Conservation (phyloP, 1,140 invertebrate species). For the Zaprionus inermis region DNA sequence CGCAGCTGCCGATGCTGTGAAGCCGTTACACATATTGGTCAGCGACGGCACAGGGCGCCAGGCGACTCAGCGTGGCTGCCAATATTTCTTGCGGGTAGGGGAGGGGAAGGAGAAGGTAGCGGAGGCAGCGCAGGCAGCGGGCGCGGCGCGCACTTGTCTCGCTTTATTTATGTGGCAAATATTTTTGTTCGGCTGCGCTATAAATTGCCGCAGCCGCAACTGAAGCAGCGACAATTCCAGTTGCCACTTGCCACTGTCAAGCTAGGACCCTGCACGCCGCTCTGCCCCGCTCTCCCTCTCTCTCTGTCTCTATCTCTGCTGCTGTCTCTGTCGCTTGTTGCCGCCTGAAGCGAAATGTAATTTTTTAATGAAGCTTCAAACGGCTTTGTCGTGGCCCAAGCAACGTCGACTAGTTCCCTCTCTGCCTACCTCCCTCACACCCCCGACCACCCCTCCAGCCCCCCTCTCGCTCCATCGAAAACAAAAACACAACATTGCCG, state of each 20-base stretch:
- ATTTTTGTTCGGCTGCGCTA: constrained; percentile 57
- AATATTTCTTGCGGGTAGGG: constrained; percentile 20
- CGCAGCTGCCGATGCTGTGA: constrained; percentile 1
- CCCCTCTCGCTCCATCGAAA: not conserved
- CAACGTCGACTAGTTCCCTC: too few species aligned
- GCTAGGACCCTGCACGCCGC: too few species aligned
- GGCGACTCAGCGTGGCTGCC: constrained; percentile 27
- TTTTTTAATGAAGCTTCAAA: constrained; percentile 80
- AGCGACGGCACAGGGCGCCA: not conserved
- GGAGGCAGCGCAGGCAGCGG: not conserved
- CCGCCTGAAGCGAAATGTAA: constrained; percentile 63
- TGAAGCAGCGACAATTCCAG: constrained; percentile 29
- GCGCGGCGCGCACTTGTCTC: constrained; percentile 51
- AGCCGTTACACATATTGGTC: not conserved
- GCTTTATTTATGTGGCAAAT: constrained; percentile 76
- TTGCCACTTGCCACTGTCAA: constrained; percentile 11
- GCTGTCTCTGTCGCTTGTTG: constrained; percentile 13
- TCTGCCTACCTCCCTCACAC: too few species aligned
- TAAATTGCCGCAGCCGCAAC: constrained; percentile 55
- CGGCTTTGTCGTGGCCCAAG: constrained; percentile 61
- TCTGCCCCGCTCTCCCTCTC: not conserved
- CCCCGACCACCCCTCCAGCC: not conserved
- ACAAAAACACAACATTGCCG: constrained; percentile 22
- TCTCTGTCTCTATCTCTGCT: not conserved
- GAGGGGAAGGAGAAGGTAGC: not conserved